Evolutionary conservation across 1,140 invertebrate species (phyloP), one percentile per base, ranked within the genome.

Genomic region (Pseudomyrmex concolor): DNA sequence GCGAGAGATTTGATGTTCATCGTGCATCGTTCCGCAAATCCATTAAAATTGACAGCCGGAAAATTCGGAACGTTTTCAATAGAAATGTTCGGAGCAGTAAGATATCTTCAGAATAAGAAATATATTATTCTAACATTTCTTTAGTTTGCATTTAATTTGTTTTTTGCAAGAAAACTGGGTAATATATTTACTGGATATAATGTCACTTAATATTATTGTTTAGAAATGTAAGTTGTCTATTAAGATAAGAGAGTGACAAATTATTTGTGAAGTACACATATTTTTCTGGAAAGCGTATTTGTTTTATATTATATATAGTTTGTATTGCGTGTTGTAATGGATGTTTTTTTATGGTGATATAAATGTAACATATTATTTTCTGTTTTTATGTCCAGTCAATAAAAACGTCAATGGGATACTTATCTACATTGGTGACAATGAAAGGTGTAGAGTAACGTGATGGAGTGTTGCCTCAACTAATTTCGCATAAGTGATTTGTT

Each of bases 31-130:
- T 64, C 60, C 15, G 43, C 2, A 12, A 43, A 43, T 43, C 48
- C 73, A 2, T 48, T 76, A 64, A 64, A n/a, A 76, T 15, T 76
- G 8, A 64, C 73, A 7, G 73, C 73, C 19, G 48, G 60, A 22
- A 66, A 54, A 64, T 76, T 76, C 4, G 73, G 45, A 10, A 64
- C 2, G 10, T 76, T 76, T 51, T 76, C 73, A n/a, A 1, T 76
- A 7, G 73, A 76, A 2, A 34, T 64, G 12, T 64, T 76, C 4
- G 73, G n/a, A n/a, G n/a, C n/a, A n/a, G n/a, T n/a, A n/a, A n/a
- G n/a, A n/a, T n/a, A n/a, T n/a, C n/a, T n/a, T n/a, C n/a, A n/a
- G n/a, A n/a, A n/a, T n/a, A n/a, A n/a, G n/a, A n/a, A n/a, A n/a
- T n/a, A n/a, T n/a, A n/a, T n/a, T n/a, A n/a, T n/a, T n/a, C n/a